Percentiles rank a stretch among this genome's conserved stretches.
Conservation (phyloP, 2,113 vertebrate species). For the Microtus ochrogaster region DNA sequence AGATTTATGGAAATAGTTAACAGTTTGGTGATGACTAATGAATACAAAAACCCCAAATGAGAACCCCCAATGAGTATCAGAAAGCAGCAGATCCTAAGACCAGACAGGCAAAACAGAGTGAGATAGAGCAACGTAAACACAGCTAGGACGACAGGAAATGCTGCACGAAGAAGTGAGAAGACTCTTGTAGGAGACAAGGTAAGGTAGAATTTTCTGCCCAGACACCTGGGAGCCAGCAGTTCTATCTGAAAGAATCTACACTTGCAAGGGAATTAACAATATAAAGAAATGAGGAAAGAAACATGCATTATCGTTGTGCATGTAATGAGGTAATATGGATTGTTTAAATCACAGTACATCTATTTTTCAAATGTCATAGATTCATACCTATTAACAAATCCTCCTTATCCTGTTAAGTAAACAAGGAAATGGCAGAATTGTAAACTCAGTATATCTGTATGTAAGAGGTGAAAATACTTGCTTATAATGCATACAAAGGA, state of each 20-base stretch:
- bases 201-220: neutral
- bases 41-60: neutral
- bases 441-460: neutral
- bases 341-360: neutral
- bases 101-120: neutral
- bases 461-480: conserved; percentile 13
- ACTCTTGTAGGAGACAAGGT: neutral
- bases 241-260: neutral
- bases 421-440: neutral
- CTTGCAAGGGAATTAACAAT: neutral
- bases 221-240: neutral
- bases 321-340: neutral
- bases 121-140: neutral
- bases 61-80: neutral
- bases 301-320: neutral
- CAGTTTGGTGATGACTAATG: neutral
- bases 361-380: conserved; percentile 14
- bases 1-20: neutral
- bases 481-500: neutral
- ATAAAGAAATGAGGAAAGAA: neutral
- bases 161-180: neutral
- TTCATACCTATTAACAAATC: neutral
- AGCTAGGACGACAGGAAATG: neutral
- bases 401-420: neutral
- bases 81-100: neutral